Evolutionary conservation across 2,113 vertebrate species (phyloP).

Genomic region (Cyanistes caeruleus): DNA sequence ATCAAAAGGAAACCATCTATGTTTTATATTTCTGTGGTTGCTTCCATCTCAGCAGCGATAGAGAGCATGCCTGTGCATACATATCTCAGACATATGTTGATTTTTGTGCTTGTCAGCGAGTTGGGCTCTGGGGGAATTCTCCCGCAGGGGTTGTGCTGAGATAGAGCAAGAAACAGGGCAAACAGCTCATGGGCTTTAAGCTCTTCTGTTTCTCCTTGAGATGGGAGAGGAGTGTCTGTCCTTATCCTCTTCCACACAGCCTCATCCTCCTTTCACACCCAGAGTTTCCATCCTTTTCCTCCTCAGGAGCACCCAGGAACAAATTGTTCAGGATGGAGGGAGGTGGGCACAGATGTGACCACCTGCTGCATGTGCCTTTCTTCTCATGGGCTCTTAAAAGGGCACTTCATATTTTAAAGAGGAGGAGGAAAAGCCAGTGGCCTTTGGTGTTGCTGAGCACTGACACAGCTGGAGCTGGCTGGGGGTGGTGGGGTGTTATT

Average conservation of each 20-base stretch:
- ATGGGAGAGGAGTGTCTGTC: neutral
- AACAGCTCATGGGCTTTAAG: constrained; percentile 46
- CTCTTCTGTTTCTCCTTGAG: constrained; percentile 13
- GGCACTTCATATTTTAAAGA: constrained; percentile 66
- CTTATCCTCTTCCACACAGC: constrained; percentile 44
- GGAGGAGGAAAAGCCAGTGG: constrained; percentile 64
- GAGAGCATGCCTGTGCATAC: constrained; percentile 22
- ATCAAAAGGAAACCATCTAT: constrained; percentile 33
- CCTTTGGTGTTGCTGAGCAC: constrained; percentile 67
- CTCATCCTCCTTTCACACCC: constrained; percentile 20
- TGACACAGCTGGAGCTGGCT: constrained; percentile 67
- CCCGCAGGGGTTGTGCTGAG: constrained; percentile 23
- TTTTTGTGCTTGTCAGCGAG: constrained; percentile 56
- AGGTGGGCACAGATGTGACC: constrained; percentile 79
- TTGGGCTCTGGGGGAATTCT: constrained; percentile 44
- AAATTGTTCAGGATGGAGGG: constrained; percentile 73
- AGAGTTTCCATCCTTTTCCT: constrained; percentile 62
- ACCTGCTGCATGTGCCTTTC: constrained; percentile 75
- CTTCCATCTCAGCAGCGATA: constrained; percentile 29
- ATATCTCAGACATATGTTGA: constrained; percentile 62
- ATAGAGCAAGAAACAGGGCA: constrained; percentile 1
- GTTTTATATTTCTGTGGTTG: constrained; percentile 39
- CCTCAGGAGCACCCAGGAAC: constrained; percentile 60
- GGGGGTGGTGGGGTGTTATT: neutral
- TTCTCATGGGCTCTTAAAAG: constrained; percentile 73